Evolutionary conservation across 2,888 invertebrate species (phyloP).

Genomic region (Lordiphosa andalusiaca): DNA sequence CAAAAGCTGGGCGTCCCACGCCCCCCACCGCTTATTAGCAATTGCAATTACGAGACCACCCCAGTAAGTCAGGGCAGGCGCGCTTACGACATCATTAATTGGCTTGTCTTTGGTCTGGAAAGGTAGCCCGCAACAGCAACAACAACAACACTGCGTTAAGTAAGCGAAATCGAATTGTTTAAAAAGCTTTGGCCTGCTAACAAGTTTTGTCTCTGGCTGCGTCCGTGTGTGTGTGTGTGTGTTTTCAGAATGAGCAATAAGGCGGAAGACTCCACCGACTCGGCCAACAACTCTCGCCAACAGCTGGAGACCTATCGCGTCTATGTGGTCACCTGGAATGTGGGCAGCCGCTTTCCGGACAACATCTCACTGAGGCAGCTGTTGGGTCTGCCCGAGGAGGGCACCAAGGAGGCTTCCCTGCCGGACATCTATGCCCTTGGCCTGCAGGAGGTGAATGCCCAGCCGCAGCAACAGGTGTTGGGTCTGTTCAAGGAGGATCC

Average conservation of each 20-base stretch:
- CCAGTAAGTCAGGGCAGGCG: neutral
- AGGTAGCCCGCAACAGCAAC: neutral
- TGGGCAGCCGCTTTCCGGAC: slow-evolving; percentile 89
- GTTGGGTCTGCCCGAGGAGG: slow-evolving; percentile 83
- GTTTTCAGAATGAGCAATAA: slow-evolving; percentile 5
- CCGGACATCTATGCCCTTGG: slow-evolving; percentile 94
- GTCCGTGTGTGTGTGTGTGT: neutral
- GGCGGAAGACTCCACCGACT: neutral
- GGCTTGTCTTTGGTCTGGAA: neutral
- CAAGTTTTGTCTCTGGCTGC: neutral
- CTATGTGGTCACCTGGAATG: slow-evolving; percentile 94
- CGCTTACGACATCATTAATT: slow-evolving; percentile 3
- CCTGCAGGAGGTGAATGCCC: slow-evolving; percentile 93
- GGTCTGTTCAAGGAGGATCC: slow-evolving; percentile 91
- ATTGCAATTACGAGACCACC: slow-evolving; percentile 4
- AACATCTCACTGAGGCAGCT: slow-evolving; percentile 86
- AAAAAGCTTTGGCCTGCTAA: slow-evolving; percentile 1
- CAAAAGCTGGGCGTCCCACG: neutral
- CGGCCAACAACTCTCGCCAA: slow-evolving; percentile 30
- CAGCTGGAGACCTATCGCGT: slow-evolving; percentile 82
- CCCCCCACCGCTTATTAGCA: neutral
- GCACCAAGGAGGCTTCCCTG: slow-evolving; percentile 81
- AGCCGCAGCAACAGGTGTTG: slow-evolving; percentile 91
- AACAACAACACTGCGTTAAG: slow-evolving; percentile 3
- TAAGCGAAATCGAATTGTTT: slow-evolving; percentile 3